Evolutionary conservation across 37 sponge, comb jelly and placozoan genomes (phyloP), one percentile per base, ranked within the genome.

Genomic region (Hexactinellida sp.): DNA sequence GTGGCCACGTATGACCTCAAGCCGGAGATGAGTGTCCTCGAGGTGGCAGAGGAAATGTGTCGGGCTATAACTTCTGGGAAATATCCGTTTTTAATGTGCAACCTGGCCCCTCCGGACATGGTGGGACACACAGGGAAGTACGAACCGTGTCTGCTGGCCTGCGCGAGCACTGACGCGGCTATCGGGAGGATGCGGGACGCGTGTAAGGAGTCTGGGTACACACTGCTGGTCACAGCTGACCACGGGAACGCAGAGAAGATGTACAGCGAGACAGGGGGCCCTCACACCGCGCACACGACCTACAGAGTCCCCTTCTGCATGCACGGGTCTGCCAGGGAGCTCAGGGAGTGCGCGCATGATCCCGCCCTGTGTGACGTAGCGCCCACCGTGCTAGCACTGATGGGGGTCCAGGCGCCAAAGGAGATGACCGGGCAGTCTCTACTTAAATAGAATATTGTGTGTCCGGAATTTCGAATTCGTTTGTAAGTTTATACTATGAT

Each of bases 31-130:
- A 97, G 90, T 90, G 92, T 87, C 32, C 89, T 83, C 36, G 97
- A 93, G 9, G 97, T 97, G 13, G 97, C 91, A 28, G 89, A 89
- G 38, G 93, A 85, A 1, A 93, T 97, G 38, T 91, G 88, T 87
- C 0, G 86, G 21, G 92, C 95, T 1, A 89, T 97, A 7, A 86
- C 51, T 38, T 86, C 84, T 38, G 95, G 93, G 28, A 89, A 90
- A 38, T 91, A 97, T 83, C 91, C 93, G 0, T 92, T 97, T 88
- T 88, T 94, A 38, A 97, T 97, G 97, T 97, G 97, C 41, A 97
- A 97, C 90, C 93, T 97, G 89, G 97, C 97, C 30, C 97, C 97
- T n/a, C 97, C 97, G 37, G 97, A 97, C 89, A 97, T 97, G 97
- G 97, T 97, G 55, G 97, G 97, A 19, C 97, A 97, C 92, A 97